Conservation (phyloP, 2,113 vertebrate species). For the Platysternon megacephalum region DNA sequence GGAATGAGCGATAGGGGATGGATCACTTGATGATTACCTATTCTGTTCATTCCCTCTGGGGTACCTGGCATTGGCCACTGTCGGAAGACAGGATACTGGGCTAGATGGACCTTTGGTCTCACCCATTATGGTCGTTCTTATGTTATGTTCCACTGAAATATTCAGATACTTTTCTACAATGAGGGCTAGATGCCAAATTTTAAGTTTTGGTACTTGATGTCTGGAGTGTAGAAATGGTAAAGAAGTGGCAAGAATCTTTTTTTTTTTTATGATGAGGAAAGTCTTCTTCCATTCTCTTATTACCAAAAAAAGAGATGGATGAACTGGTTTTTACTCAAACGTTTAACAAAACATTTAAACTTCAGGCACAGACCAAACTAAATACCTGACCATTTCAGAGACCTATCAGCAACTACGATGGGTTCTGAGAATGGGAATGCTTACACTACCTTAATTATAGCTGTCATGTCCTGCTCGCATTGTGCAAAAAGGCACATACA, state of each 20-base stretch:
- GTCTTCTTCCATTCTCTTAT: background rate
- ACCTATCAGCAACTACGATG: background rate
- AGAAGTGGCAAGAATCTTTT: background rate
- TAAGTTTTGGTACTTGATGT: background rate
- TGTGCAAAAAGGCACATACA: background rate
- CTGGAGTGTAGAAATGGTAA: background rate
- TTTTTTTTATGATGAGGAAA: background rate
- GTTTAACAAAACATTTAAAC: background rate
- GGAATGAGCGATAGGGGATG: too few relatives aligned
- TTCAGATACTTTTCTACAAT: background rate
- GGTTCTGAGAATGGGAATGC: background rate
- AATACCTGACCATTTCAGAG: background rate
- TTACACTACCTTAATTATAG: background rate
- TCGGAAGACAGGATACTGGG: too few relatives aligned
- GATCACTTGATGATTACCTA: too few relatives aligned
- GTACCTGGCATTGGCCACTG: too few relatives aligned
- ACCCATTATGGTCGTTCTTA: too few relatives aligned
- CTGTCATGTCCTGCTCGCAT: background rate
- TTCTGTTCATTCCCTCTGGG: too few relatives aligned
- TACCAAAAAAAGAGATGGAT: background rate
- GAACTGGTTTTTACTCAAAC: background rate
- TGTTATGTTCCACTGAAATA: too few relatives aligned
- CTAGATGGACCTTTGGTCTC: too few relatives aligned
- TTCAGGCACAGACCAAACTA: background rate
- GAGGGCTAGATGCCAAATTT: background rate